A percentile compares a stretch with the other conserved stretches of the same genome.
Conservation (phyloP, 2,888 invertebrate species). For the Platerodrilus igneus region DNA sequence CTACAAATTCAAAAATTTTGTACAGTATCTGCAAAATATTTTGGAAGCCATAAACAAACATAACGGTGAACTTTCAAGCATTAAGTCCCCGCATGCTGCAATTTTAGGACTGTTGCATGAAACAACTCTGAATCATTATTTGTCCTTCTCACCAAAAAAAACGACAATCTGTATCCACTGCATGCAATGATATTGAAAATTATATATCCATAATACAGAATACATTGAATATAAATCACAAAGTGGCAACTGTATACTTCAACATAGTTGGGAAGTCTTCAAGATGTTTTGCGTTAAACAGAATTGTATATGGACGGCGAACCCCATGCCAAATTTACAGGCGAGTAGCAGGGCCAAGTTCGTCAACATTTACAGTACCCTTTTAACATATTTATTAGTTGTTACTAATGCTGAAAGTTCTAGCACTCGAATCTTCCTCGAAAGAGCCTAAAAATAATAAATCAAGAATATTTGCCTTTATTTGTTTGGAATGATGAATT, state of each 20-base stretch:
- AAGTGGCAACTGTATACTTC: neutral
- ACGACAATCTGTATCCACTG: conserved; percentile 1
- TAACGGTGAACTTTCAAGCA: conserved; percentile 1
- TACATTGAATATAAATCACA: too few species aligned
- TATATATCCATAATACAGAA: too few species aligned
- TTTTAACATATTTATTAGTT: neutral
- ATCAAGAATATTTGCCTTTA: neutral
- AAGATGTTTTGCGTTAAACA: neutral
- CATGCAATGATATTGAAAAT: neutral
- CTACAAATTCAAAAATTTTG: neutral
- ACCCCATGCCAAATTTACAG: neutral
- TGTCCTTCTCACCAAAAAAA: neutral
- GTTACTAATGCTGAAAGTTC: too few species aligned
- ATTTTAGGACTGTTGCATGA: neutral
- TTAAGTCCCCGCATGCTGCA: conserved; percentile 1
- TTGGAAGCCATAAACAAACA: neutral
- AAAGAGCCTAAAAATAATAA: neutral
- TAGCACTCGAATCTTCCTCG: too few species aligned
- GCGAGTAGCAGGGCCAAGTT: conserved; percentile 1
- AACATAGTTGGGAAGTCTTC: too few species aligned
- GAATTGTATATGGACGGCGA: neutral
- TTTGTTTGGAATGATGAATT: neutral
- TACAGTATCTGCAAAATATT: neutral
- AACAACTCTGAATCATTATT: conserved; percentile 5
- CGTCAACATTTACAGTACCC: neutral